Base-by-base conservation (phyloP, 2,113 vertebrate genomes). In the Oryzias melastigma region DNA sequence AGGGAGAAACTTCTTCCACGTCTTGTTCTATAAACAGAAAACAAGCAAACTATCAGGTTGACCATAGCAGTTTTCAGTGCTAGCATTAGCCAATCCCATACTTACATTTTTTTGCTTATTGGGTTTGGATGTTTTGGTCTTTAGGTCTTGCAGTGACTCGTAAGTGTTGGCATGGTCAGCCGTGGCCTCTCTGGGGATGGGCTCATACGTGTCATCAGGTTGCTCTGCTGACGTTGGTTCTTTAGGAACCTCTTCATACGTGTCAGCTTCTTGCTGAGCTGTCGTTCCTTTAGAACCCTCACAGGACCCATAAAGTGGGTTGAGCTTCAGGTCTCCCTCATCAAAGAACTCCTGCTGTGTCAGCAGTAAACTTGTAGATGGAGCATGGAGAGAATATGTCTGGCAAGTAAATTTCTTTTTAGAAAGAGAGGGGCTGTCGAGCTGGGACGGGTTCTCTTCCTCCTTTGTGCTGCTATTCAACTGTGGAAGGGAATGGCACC, bases 201-300 rank as follows among this genome's bases (percentile, higher is more conserved):
- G 79, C 63, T 91, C 87, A 0, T 91, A 92, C 6, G 81, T 86
- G 73, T 86, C 48, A 15, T 89, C 86, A 0, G 57, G 27, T 1
- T 27, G 48, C 2, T 29, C 52, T 5, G 18, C 8, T 1, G 51
- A 15, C 1, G n/a, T 14, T 0, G 58, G 27, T 24, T 62, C 62
- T 4, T 8, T 41, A 6, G 87, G 65, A 14, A 92, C 75, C 64
- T 91, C 77, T 4, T 90, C 82, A 0, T 92, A 93, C 22, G 41
- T 58, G 14, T 0, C 4, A 2, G 51, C 49, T 1, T 14, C 55
- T 53, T 1, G 64, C 10, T 1, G 44, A 7, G 15, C 52, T 0
- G 53, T 17, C 1, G 3, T 1, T 7, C 17, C 35, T 1, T 4
- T 10, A 0, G 65, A 0, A 14, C 22, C 17, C 16, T 27, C 44